Percentiles rank a stretch among this genome's conserved stretches.
Conservation (phyloP, 2,888 invertebrate species). For the Eristalis pertinax region DNA sequence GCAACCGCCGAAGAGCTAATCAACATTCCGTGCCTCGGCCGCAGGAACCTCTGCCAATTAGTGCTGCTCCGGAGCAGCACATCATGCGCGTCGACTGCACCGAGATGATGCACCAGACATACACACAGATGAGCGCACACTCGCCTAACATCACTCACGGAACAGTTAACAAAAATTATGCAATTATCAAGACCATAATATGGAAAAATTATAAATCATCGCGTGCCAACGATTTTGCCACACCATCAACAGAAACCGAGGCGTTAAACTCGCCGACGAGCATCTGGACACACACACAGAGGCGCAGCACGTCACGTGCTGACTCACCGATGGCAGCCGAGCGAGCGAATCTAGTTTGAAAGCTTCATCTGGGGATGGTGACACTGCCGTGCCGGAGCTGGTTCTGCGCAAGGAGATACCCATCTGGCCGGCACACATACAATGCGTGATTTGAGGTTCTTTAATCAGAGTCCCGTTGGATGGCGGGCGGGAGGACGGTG, state of each 20-base stretch:
- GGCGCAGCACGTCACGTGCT: background rate
- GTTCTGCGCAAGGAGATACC: conserved; percentile 19
- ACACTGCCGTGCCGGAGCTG: conserved; percentile 22
- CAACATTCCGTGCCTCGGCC: conserved; percentile 37
- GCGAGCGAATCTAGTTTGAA: conserved; percentile 48
- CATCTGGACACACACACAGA: background rate
- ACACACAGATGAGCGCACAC: background rate
- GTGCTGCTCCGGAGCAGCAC: conserved; percentile 53
- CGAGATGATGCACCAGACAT: background rate
- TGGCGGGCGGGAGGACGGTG: conserved; percentile 1
- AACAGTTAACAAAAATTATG: conserved; percentile 69
- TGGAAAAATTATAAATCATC: conserved; percentile 71
- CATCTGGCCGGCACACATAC: conserved; percentile 11
- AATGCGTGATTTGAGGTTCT: conserved; percentile 52
- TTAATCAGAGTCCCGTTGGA: conserved; percentile 52
- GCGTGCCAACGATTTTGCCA: conserved; percentile 65
- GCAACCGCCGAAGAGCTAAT: conserved; percentile 20
- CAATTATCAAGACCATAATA: conserved; percentile 68
- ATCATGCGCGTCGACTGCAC: background rate
- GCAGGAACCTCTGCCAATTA: conserved; percentile 47
- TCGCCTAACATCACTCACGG: conserved; percentile 14
- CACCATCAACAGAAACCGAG: conserved; percentile 50
- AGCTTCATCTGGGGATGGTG: conserved; percentile 34
- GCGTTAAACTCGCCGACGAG: conserved; percentile 52
- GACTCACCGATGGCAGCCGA: background rate